A percentile compares a stretch with the other conserved stretches of the same genome.
phyloP scores from a whole-genome alignment of 1,140 invertebrate genomes.

The Adoxophyes honmai region DNA sequence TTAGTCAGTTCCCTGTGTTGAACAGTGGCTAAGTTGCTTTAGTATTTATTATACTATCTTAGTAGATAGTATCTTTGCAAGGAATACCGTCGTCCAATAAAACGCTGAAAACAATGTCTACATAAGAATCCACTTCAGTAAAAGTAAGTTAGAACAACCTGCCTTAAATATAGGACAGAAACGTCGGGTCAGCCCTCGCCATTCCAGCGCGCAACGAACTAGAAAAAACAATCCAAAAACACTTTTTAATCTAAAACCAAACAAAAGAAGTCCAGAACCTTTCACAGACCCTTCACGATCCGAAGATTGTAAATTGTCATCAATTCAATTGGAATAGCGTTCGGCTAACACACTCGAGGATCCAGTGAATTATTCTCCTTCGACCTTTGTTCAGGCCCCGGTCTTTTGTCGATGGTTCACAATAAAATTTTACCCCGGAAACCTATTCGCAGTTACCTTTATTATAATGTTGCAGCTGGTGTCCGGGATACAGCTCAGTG shows the following conservation, averaged over 20 bases:
- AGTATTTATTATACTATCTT: too few relatives aligned
- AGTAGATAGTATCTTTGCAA: too few relatives aligned
- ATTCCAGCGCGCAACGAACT: too few relatives aligned
- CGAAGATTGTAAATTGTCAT: slow-evolving; percentile 8
- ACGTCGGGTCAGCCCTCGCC: too few relatives aligned
- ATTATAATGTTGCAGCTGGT: slow-evolving; percentile 71
- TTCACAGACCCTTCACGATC: background rate
- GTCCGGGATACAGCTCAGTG: slow-evolving; percentile 62
- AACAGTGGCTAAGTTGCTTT: too few relatives aligned
- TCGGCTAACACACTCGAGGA: slow-evolving; percentile 4
- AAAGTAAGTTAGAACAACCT: too few relatives aligned
- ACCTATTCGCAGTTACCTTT: slow-evolving; percentile 72
- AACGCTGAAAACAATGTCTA: too few relatives aligned
- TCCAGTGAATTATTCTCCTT: slow-evolving; percentile 20
- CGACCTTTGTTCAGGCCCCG: slow-evolving; percentile 34
- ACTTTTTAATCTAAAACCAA: background rate
- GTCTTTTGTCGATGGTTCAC: slow-evolving; percentile 60
- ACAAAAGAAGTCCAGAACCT: background rate
- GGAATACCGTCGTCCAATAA: too few relatives aligned
- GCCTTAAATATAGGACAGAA: too few relatives aligned
- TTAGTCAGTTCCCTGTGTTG: too few relatives aligned
- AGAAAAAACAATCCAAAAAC: background rate
- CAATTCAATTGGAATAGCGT: slow-evolving; percentile 1
- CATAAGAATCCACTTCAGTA: too few relatives aligned
- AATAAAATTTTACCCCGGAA: slow-evolving; percentile 73